Evolutionary conservation across 92 coral and sea anemone species (phyloP).

Genomic region (Phenganax stokvisi): DNA sequence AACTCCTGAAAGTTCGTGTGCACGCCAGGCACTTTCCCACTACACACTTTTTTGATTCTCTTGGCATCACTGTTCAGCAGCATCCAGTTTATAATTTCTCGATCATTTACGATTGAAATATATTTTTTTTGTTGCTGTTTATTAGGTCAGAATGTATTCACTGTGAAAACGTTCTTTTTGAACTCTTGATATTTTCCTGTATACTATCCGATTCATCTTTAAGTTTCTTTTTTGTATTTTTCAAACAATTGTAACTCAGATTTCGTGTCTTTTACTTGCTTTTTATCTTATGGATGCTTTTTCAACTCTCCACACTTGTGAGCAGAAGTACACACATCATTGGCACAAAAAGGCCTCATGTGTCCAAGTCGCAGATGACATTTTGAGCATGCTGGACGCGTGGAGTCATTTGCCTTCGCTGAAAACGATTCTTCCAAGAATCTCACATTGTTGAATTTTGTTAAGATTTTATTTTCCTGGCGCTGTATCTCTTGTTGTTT

Average conservation of each 20-base stretch:
- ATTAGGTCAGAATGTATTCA: conserved; percentile 33
- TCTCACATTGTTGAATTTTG: conserved; percentile 1
- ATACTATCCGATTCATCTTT: conserved; percentile 35
- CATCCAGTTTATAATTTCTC: conserved; percentile 42
- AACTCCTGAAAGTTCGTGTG: conserved; percentile 39
- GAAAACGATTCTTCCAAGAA: not conserved
- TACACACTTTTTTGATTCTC: conserved; percentile 31
- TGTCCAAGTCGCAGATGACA: conserved; percentile 2
- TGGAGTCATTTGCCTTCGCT: conserved; percentile 3
- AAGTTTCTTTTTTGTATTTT: conserved; percentile 33
- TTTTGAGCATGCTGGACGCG: conserved; percentile 9
- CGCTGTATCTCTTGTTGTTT: not conserved
- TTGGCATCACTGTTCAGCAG: conserved; percentile 44
- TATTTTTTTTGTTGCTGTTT: conserved; percentile 44
- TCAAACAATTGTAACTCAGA: conserved; percentile 39
- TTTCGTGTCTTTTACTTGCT: conserved; percentile 43
- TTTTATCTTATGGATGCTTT: conserved; percentile 47
- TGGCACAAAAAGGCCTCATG: not conserved
- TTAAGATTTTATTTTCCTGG: conserved; percentile 1
- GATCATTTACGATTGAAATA: conserved; percentile 39
- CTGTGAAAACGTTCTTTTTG: conserved; percentile 46
- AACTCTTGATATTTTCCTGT: conserved; percentile 39
- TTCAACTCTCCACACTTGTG: conserved; percentile 43
- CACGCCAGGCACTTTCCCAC: conserved; percentile 36
- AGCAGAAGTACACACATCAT: conserved; percentile 35